Evolutionary conservation across 53 echinoderm and acorn worm species (phyloP), one percentile per base, ranked within the genome.

Genomic region (Arbacia lixula): DNA sequence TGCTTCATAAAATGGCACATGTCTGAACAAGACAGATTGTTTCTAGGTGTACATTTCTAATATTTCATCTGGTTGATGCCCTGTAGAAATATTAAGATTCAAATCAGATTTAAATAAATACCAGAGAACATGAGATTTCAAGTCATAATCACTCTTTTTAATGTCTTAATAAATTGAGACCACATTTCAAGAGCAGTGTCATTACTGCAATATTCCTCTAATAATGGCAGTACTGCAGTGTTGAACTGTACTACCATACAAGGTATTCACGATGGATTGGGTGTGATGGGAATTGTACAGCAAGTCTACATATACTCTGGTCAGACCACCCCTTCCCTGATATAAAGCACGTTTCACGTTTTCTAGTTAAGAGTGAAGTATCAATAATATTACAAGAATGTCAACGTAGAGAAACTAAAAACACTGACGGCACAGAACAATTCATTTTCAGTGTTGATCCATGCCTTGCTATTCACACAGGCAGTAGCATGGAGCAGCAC

Each of bases 71-170:
- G 35, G 63, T 2, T 27, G 34, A 66, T n/a, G 36, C 4, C n/a
- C 8, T 36, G 0, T 21, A 66, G 16, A 63, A 22, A 66, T 6
- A 37, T 21, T 27, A 66, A 66, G 36, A 50, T 17, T 71, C 71
- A 71, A 71, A 46, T 40, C 6, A 46, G 8, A 46, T 10, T 10
- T 14, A 46, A 14, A 46, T 46, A 46, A 6, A 46, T 10, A 46
- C 46, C 14, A n/a, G n/a, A n/a, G n/a, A n/a, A n/a, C n/a, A 36
- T 50, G 2, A 19, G n/a, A 11, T 35, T 36, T 66, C 66, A 78
- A 78, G 79, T 60, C 60, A 78, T 78, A 78, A 78, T 78, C 79
- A 78, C 79, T 78, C 79, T 78, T 78, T 64, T 60, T 36, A 37
- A 60, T 25, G 38, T 38, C 42, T 78, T 78, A 38, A 57, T 53